phyloP scores from a whole-genome alignment of 92 coral and sea anemone species.

The Bergia sp. region DNA sequence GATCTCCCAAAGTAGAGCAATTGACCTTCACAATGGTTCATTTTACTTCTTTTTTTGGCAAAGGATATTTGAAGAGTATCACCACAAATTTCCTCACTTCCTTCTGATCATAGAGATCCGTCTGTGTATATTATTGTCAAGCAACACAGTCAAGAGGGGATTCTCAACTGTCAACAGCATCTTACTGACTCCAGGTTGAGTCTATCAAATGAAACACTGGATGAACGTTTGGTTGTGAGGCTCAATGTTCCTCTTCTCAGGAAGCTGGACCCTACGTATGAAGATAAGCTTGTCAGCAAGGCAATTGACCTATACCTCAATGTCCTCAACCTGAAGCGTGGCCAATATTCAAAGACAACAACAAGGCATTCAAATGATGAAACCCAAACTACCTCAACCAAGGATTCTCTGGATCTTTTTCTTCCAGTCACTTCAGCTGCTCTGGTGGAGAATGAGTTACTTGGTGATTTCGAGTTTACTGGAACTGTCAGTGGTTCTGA shows the following conservation, averaged over 20 bases:
- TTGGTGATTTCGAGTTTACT: slow-evolving; percentile 9
- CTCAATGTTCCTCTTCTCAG: slow-evolving; percentile 45
- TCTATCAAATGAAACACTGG: slow-evolving; percentile 34
- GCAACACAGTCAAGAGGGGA: slow-evolving; percentile 52
- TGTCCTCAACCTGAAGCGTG: slow-evolving; percentile 45
- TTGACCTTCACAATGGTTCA: too few species aligned
- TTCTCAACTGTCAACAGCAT: slow-evolving; percentile 51
- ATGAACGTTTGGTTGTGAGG: slow-evolving; percentile 46
- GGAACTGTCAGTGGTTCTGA: too few species aligned
- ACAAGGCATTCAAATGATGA: slow-evolving; percentile 2
- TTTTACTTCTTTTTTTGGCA: slow-evolving; percentile 7
- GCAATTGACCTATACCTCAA: slow-evolving; percentile 53
- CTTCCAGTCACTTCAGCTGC: slow-evolving; percentile 42
- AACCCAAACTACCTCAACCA: too few species aligned
- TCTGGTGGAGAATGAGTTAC: slow-evolving; percentile 10
- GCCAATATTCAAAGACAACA: slow-evolving; percentile 33
- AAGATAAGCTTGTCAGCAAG: slow-evolving; percentile 52
- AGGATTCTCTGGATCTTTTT: too few species aligned
- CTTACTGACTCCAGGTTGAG: slow-evolving; percentile 48
- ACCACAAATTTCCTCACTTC: slow-evolving; percentile 46
- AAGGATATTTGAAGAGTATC: slow-evolving; percentile 32
- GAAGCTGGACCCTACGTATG: slow-evolving; percentile 54
- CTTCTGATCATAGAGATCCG: slow-evolving; percentile 42
- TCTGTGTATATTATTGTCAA: slow-evolving; percentile 4
- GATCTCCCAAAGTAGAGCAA: too few species aligned